A percentile compares a stretch with the other conserved stretches of the same genome.
phyloP scores from a whole-genome alignment of 1,140 invertebrate species.

The Hyposmocoma kahamanoa region DNA sequence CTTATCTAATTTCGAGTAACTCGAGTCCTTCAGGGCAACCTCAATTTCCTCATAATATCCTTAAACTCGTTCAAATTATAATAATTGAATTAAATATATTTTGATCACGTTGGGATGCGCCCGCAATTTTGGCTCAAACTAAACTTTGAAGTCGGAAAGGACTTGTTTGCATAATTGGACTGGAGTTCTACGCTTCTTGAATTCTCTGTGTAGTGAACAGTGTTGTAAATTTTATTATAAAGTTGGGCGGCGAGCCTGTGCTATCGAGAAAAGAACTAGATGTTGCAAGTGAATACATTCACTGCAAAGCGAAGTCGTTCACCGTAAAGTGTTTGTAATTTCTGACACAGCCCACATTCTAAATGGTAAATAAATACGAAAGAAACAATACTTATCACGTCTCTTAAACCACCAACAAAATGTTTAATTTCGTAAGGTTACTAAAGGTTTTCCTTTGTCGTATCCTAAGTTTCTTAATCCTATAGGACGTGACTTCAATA shows the following conservation, averaged over 20 bases:
- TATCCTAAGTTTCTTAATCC: no score
- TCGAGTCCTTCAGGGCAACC: neutral
- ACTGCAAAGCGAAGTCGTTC: no score
- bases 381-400: no score
- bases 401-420: no score
- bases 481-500: no score
- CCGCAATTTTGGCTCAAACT: conserved; percentile 18
- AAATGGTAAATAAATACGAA: no score
- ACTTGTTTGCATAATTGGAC: conserved; percentile 22
- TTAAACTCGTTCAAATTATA: conserved; percentile 15
- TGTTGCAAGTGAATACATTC: no score
- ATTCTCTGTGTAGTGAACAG: conserved; percentile 18
- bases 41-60: neutral
- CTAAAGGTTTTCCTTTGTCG: no score
- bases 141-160: conserved; percentile 18
- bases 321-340: no score
- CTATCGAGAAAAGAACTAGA: no score
- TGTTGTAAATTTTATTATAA: conserved; percentile 15
- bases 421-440: no score
- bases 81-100: conserved; percentile 21
- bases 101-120: conserved; percentile 21
- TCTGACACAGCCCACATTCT: no score
- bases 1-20: neutral
- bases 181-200: conserved; percentile 21
- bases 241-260: conserved; percentile 7